Conservation (phyloP, 2,888 invertebrate species). For the Thumatha senex region DNA sequence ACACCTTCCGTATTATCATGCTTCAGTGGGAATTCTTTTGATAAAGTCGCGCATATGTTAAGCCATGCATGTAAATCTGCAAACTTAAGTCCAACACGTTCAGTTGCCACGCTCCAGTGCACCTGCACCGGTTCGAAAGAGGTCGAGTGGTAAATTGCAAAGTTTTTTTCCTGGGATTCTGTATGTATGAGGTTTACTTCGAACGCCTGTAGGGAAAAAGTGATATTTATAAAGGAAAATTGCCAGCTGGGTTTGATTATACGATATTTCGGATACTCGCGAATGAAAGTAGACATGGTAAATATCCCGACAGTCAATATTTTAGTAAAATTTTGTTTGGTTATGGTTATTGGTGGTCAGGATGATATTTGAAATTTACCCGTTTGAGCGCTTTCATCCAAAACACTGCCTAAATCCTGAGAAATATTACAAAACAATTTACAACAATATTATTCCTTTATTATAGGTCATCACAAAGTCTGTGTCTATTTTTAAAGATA, state of each 20-base stretch:
- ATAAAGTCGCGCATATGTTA: conserved; percentile 10
- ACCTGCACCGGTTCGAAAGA: conserved; percentile 12
- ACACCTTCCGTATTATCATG: neutral
- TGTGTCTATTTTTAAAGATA: no score
- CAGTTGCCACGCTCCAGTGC: conserved; percentile 7
- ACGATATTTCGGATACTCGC: no score
- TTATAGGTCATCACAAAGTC: no score
- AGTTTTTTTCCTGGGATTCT: neutral
- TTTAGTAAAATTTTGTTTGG: no score
- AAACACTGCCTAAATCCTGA: no score
- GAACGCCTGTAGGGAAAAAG: neutral
- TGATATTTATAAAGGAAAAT: neutral
- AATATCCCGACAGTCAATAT: no score
- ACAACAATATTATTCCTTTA: no score
- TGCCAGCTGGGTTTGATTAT: neutral
- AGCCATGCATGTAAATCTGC: conserved; percentile 22
- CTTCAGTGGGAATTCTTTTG: conserved; percentile 28
- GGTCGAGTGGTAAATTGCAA: conserved; percentile 29
- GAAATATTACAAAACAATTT: no score
- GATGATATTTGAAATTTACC: no score
- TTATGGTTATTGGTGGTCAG: no score
- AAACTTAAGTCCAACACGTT: conserved; percentile 24
- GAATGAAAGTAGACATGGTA: no score
- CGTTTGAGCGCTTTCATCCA: no score
- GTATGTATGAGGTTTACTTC: neutral